phyloP scores from a whole-genome alignment of 1,140 invertebrate genomes.

The Achatina immaculata region DNA sequence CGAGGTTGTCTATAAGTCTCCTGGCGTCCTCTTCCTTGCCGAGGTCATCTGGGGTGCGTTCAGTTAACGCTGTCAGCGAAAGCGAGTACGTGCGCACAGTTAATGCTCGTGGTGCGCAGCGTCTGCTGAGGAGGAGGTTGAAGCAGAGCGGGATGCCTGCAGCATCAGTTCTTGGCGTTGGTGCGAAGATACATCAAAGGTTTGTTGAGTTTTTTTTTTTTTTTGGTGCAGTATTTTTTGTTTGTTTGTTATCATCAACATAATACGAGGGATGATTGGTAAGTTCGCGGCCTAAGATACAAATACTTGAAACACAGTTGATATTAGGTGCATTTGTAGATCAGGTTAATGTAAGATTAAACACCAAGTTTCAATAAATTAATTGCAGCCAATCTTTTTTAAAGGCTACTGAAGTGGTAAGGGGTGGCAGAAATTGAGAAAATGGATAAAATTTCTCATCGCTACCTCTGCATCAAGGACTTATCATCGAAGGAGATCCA shows the following conservation, averaged over 20 bases:
- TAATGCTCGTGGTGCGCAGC: background rate
- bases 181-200: conserved; percentile 34
- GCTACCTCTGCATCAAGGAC: too few species aligned
- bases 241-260: background rate
- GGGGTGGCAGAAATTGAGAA: too few species aligned
- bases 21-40: background rate
- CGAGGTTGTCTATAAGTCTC: background rate
- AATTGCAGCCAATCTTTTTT: too few species aligned
- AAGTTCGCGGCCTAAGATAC: too few species aligned
- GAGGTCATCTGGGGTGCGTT: background rate
- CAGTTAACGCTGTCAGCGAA: background rate
- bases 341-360: too few species aligned
- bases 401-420: too few species aligned
- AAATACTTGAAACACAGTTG: too few species aligned
- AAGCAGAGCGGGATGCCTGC: background rate
- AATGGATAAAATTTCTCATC: too few species aligned
- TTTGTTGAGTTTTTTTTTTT: background rate
- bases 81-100: background rate
- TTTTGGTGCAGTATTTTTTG: background rate
- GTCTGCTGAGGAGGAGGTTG: background rate
- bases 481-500: too few species aligned
- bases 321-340: too few species aligned
- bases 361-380: too few species aligned
- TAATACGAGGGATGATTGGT: too few species aligned
- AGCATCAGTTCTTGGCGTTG: background rate